phyloP scores from a whole-genome alignment of 2,888 invertebrate genomes.

The Catocala sponsa region DNA sequence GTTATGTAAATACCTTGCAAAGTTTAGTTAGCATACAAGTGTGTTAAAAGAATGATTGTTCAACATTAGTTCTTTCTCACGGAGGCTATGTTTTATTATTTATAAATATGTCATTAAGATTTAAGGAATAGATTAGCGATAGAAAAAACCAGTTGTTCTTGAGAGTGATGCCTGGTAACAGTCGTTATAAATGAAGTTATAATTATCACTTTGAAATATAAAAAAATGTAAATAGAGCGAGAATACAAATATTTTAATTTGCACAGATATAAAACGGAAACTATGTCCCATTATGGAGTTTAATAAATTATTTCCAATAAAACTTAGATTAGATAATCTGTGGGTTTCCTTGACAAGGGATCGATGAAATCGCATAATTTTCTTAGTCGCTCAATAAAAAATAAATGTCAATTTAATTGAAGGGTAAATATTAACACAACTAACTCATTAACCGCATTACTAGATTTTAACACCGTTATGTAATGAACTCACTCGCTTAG shows the following conservation, averaged over 20 bases:
- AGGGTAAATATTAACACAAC: slow-evolving; percentile 17
- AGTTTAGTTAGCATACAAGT: slow-evolving; percentile 15
- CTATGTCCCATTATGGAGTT: neutral
- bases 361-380: slow-evolving; percentile 18
- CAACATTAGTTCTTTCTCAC: slow-evolving; percentile 48
- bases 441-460: slow-evolving; percentile 16
- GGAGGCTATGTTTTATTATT: slow-evolving; percentile 33
- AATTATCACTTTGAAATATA: neutral
- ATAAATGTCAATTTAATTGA: slow-evolving; percentile 40
- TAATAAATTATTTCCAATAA: slow-evolving; percentile 3
- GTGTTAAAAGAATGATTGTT: slow-evolving; percentile 13
- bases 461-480: slow-evolving; percentile 3
- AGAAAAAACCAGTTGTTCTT: slow-evolving; percentile 41
- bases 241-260: too few relatives aligned
- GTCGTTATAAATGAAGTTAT: slow-evolving; percentile 16
- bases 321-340: neutral
- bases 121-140: slow-evolving; percentile 42
- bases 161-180: slow-evolving; percentile 22
- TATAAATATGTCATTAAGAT: slow-evolving; percentile 46
- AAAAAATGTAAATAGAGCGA: too few relatives aligned
- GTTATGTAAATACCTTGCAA: slow-evolving; percentile 45
- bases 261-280: too few relatives aligned
- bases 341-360: neutral
- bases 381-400: slow-evolving; percentile 20
- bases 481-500: slow-evolving; percentile 8